Percentiles rank a stretch among this genome's conserved stretches.
phyloP scores from a whole-genome alignment of 1,140 invertebrate species.

The Panagrolaimus sp. region DNA sequence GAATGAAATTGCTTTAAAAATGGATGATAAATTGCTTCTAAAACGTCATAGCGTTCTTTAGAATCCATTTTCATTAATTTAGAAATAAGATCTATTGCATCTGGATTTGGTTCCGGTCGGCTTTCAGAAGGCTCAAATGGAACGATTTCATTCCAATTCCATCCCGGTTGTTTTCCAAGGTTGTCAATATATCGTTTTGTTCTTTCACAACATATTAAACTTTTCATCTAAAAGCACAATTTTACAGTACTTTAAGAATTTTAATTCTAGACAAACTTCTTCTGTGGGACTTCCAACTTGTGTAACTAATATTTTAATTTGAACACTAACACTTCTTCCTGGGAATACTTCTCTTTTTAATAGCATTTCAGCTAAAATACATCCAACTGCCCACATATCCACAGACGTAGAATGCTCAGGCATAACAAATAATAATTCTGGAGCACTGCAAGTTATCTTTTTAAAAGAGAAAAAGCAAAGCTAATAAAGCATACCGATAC shows the following conservation, averaged over 20 bases:
- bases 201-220: constrained; percentile 47
- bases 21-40: constrained; percentile 42
- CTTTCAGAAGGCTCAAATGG: constrained; percentile 12
- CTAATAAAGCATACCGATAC: constrained; percentile 61
- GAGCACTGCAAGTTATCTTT: constrained; percentile 61
- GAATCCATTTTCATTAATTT: constrained; percentile 39
- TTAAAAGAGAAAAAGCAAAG: background rate
- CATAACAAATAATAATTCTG: constrained; percentile 96
- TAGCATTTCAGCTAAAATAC: constrained; percentile 92
- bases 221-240: constrained; percentile 43
- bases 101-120: constrained; percentile 24
- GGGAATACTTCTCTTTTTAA: constrained; percentile 91
- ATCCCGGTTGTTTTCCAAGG: constrained; percentile 25
- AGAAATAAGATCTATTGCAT: constrained; percentile 42
- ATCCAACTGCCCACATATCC: constrained; percentile 98
- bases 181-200: constrained; percentile 41
- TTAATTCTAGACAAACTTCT: constrained; percentile 37
- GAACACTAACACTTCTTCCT: constrained; percentile 63
- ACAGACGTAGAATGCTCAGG: constrained; percentile 70
- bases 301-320: constrained; percentile 49
- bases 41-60: constrained; percentile 36
- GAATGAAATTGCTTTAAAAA: constrained; percentile 41
- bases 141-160: constrained; percentile 47
- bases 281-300: constrained; percentile 45
- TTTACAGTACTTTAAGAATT: background rate